phyloP scores from a whole-genome alignment of 2,113 vertebrate genomes.

The Dryoscopus gambensis region DNA sequence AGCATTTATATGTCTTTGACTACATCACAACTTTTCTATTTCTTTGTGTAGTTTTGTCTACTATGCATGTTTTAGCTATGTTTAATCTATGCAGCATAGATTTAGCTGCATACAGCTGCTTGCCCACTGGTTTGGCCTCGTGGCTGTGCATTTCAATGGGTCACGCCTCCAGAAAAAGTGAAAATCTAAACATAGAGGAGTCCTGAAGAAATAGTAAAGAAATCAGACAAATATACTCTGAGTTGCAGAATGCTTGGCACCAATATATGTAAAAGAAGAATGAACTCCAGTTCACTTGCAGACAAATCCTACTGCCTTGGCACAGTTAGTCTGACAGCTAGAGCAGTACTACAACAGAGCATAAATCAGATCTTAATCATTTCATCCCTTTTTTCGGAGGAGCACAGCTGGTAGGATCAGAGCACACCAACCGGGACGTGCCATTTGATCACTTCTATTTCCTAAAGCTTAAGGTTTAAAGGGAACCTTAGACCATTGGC shows the following conservation, averaged over 20 bases:
- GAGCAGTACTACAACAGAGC: neutral
- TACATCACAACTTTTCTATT: neutral
- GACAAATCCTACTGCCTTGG: conserved; percentile 12
- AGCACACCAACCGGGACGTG: neutral
- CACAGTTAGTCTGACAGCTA: conserved; percentile 1
- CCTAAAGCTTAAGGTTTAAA: conserved; percentile 32
- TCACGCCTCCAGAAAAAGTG: neutral
- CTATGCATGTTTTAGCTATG: neutral
- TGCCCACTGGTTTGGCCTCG: neutral
- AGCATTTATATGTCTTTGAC: neutral
- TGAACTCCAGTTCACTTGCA: conserved; percentile 12
- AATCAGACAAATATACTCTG: neutral
- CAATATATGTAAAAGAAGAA: neutral
- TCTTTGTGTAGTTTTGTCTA: neutral
- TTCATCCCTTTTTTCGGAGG: conserved; percentile 37
- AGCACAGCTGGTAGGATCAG: conserved; percentile 8
- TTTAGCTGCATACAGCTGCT: neutral
- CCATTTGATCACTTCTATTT: conserved; percentile 51
- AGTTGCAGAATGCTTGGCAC: neutral
- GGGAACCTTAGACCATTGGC: conserved; percentile 14
- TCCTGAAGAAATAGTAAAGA: neutral
- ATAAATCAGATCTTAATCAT: conserved; percentile 56
- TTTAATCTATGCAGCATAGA: neutral
- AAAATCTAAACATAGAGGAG: neutral
- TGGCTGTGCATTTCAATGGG: neutral